Base-by-base conservation (phyloP, 2,113 vertebrate species). In the Excalfactoria chinensis region DNA sequence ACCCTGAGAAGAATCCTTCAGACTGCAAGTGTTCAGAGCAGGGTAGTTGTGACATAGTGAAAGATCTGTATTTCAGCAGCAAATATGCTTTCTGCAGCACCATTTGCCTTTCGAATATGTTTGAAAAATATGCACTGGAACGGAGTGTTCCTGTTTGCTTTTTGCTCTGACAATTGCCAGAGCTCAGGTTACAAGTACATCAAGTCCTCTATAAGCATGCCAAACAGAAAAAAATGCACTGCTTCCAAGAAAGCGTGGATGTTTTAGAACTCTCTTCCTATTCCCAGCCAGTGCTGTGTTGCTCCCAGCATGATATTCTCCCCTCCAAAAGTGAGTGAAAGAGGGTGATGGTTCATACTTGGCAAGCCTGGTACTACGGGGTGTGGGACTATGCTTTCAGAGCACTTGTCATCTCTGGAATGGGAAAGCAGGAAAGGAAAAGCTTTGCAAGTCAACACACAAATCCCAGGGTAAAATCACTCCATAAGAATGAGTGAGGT, bases 151-250 rank as follows among this genome's bases (percentile, higher is more conserved):
- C 43, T 64, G 68, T 80, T 89, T 48, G 64, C 59, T 76, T 92
- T 67, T 64, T 2, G 0, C 12, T 0, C 37, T 55, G 80, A 80
- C 56, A 73, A 5, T 56, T 55, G 43, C 25, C 79, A 68, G 70
- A 83, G 60, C 55, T 92, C 68, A 55, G 37, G 59, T 83, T 89
- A 89, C 77, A 34, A 63, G 70, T 32, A 76, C 87, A 77, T 70
- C 59, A 56, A 71, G 68, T 80, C 48, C 37, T 46, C 32, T 44
- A 7, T 37, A 44, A 72, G 70, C 80, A 26, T 3, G 59, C 49
- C 59, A 67, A 11, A 74, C 32, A 77, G 30, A 32, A 91, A 71
- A 91, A 74, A 60, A 32, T 4, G 8, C 14, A 35, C 21, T n/a
- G 49, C 18, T 67, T 86, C 35, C 67, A 40, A 74, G 22, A 8